These are phyloP conservation scores for Cantharis rufa DNA, from an alignment of 2,888 invertebrate genomes.

Conservation along the genomic window DNA sequence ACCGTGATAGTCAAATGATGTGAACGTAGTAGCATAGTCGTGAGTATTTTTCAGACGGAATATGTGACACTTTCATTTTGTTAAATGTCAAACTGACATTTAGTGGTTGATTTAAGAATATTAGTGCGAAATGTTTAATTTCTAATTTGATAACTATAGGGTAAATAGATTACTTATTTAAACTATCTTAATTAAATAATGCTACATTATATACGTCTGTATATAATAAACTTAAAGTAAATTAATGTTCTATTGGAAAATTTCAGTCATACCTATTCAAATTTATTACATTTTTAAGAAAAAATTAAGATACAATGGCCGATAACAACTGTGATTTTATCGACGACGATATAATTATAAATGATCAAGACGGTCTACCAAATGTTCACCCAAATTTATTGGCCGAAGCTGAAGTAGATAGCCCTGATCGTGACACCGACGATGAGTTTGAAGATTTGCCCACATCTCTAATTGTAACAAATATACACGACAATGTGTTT, in stretches of 20 bases:
- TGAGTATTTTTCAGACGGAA: background rate
- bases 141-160: background rate
- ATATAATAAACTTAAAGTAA: background rate
- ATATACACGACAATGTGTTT: slow-evolving; percentile 81
- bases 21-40: background rate
- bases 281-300: background rate
- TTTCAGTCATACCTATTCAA: background rate
- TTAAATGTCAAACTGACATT: background rate
- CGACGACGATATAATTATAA: slow-evolving; percentile 80
- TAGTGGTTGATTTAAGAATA: background rate
- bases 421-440: slow-evolving; percentile 65
- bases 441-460: slow-evolving; percentile 83
- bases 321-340: slow-evolving; percentile 47
- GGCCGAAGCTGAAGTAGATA: slow-evolving; percentile 70
- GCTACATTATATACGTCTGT: background rate
- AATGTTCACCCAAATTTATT: slow-evolving; percentile 81
- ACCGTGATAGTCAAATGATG: background rate
- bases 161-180: background rate
- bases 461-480: slow-evolving; percentile 87
- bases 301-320: slow-evolving; percentile 38
- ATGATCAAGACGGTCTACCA: slow-evolving; percentile 82
- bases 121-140: background rate
- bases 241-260: background rate
- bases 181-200: background rate
- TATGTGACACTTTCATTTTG: background rate